Percentiles rank a stretch among this genome's conserved stretches.
These are phyloP conservation scores for Digitonthophagus gazella DNA, from an alignment of 2,888 invertebrate species.

Conservation along the genomic window DNA sequence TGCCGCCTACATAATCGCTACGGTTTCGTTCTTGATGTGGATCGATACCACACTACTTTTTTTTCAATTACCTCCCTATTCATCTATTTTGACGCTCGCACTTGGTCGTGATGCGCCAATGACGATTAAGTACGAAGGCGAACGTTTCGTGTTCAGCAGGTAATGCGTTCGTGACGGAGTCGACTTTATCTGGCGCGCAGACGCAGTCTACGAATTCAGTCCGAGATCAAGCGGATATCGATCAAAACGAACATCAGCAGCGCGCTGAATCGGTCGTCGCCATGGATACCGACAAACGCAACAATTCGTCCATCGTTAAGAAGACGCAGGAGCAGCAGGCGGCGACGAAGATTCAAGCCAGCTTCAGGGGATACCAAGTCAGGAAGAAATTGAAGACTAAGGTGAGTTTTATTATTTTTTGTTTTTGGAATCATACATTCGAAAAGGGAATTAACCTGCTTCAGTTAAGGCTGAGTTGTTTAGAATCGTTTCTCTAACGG, in stretches of 20 bases:
- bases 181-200: constrained; percentile 36
- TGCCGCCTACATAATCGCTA: neutral
- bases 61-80: neutral
- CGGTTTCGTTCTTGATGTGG: neutral
- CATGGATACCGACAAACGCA: constrained; percentile 39
- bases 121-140: constrained; percentile 20
- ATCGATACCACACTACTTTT: neutral
- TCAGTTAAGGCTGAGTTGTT: neutral
- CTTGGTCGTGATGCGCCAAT: neutral
- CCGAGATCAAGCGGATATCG: constrained; percentile 40
- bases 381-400: constrained; percentile 49
- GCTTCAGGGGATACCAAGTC: constrained; percentile 66
- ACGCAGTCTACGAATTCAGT: constrained; percentile 35
- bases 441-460: neutral
- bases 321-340: constrained; percentile 50
- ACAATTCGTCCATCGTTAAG: constrained; percentile 37
- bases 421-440: neutral
- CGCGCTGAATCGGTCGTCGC: constrained; percentile 24
- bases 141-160: constrained; percentile 42
- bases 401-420: constrained; percentile 36
- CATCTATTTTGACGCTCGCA: neutral
- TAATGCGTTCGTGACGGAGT: constrained; percentile 47
- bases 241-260: constrained; percentile 25
- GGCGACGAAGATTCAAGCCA: constrained; percentile 70
- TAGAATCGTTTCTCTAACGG: neutral